Conservation (phyloP, 2,888 invertebrate genomes). For the Andrena hattorfiana region DNA sequence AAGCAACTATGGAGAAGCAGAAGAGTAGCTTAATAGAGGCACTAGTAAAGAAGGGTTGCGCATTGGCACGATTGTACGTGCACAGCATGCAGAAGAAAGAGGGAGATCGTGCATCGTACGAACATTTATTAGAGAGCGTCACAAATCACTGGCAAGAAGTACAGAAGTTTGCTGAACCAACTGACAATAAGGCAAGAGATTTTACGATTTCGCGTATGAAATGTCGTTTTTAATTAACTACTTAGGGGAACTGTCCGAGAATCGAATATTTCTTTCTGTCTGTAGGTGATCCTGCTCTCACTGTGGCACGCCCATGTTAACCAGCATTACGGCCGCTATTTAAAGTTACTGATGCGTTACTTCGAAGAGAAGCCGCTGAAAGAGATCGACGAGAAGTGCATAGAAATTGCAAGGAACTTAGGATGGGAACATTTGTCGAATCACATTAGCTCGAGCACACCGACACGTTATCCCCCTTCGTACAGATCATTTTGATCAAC, state of each 20-base stretch:
- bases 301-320: conserved; percentile 93
- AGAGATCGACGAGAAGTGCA: conserved; percentile 90
- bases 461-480: conserved; percentile 89
- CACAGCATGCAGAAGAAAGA: conserved; percentile 78
- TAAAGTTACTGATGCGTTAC: conserved; percentile 91
- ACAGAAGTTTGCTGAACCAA: conserved; percentile 92
- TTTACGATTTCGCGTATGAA: not conserved
- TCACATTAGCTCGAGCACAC: conserved; percentile 87
- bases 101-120: conserved; percentile 78
- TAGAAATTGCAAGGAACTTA: conserved; percentile 88
- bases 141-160: conserved; percentile 89
- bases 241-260: not conserved
- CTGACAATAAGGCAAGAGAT: conserved; percentile 89
- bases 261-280: conserved; percentile 34
- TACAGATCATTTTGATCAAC: conserved; percentile 90
- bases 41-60: conserved; percentile 91
- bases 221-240: not conserved
- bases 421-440: conserved; percentile 90
- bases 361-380: conserved; percentile 93
- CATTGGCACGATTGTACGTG: conserved; percentile 88
- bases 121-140: conserved; percentile 87
- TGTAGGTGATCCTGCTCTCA: conserved; percentile 90
- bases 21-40: conserved; percentile 93
- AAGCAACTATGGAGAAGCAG: conserved; percentile 94
- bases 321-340: conserved; percentile 92